Conservation (phyloP, 2,113 vertebrate genomes). For the Burhinus bistriatus region DNA sequence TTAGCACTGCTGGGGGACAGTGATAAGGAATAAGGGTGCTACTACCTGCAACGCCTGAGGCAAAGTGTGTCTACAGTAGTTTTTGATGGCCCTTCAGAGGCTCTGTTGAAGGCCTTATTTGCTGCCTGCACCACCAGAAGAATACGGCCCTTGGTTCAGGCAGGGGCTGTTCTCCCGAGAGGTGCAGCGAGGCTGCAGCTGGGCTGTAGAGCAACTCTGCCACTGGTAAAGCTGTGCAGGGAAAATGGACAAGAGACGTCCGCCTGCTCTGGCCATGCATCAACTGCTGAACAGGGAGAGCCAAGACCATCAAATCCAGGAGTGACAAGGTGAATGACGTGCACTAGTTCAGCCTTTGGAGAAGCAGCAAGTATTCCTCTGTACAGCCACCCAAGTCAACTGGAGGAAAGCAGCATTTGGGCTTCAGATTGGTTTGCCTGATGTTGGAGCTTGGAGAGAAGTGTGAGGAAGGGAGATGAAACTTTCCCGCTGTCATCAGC, state of each 20-base stretch:
- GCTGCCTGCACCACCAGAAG: too few species aligned
- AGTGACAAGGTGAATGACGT: not conserved
- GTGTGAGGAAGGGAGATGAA: not conserved
- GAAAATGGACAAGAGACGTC: not conserved
- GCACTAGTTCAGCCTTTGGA: not conserved
- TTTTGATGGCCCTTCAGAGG: too few species aligned
- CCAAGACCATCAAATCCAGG: not conserved
- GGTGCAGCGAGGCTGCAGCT: not conserved
- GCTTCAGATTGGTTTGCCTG: not conserved
- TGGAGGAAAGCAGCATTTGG: not conserved
- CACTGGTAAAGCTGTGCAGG: not conserved
- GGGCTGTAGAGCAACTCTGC: not conserved
- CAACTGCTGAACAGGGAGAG: not conserved
- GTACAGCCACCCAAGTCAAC: not conserved
- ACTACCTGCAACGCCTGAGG: too few species aligned
- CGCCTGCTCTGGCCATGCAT: not conserved
- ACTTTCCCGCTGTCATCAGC: not conserved
- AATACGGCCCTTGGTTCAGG: not conserved
- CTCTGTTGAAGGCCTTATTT: too few species aligned
- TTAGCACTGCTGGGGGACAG: too few species aligned
- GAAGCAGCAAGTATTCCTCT: not conserved
- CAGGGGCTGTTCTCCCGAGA: accelerated
- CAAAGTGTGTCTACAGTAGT: too few species aligned
- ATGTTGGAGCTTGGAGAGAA: not conserved
- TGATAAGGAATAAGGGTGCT: too few species aligned